Conservation (phyloP, 2,888 invertebrate genomes). For the Odontomyia ornata region DNA sequence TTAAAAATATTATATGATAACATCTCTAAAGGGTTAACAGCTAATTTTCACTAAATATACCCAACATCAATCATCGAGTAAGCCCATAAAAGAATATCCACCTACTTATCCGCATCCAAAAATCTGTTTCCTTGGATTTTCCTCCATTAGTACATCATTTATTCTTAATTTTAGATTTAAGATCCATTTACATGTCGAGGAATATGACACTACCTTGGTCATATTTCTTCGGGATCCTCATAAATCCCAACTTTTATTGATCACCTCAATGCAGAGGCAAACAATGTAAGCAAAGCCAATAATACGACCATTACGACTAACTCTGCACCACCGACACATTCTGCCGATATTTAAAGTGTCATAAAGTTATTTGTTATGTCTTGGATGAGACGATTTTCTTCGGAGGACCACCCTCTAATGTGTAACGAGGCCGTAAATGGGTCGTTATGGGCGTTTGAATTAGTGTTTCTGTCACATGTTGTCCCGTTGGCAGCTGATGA, state of each 20-base stretch:
- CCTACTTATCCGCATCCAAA: too few species aligned
- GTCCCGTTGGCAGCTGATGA: slow-evolving; percentile 20
- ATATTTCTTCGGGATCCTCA: slow-evolving; percentile 25
- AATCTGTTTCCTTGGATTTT: too few species aligned
- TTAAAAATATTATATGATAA: too few species aligned
- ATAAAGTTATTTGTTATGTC: slow-evolving; percentile 38
- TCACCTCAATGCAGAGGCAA: slow-evolving; percentile 29
- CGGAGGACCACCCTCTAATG: slow-evolving; percentile 27
- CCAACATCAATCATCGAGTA: too few species aligned
- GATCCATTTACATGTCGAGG: too few species aligned
- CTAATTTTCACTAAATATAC: too few species aligned
- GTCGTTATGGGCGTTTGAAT: slow-evolving; percentile 40
- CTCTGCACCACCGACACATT: neutral
- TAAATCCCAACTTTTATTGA: slow-evolving; percentile 38
- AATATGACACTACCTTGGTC: neutral
- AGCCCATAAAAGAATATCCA: too few species aligned
- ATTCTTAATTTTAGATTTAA: too few species aligned
- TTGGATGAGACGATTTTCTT: neutral
- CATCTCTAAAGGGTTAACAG: too few species aligned
- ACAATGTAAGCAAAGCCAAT: slow-evolving; percentile 31
- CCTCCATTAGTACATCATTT: too few species aligned
- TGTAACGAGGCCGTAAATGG: slow-evolving; percentile 38
- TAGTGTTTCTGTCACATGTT: slow-evolving; percentile 32
- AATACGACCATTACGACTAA: neutral
- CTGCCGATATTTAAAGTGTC: slow-evolving; percentile 30